Evolutionary conservation across 2,797 vertebrate species (phyloP).

Genomic region (Spizella passerina): DNA sequence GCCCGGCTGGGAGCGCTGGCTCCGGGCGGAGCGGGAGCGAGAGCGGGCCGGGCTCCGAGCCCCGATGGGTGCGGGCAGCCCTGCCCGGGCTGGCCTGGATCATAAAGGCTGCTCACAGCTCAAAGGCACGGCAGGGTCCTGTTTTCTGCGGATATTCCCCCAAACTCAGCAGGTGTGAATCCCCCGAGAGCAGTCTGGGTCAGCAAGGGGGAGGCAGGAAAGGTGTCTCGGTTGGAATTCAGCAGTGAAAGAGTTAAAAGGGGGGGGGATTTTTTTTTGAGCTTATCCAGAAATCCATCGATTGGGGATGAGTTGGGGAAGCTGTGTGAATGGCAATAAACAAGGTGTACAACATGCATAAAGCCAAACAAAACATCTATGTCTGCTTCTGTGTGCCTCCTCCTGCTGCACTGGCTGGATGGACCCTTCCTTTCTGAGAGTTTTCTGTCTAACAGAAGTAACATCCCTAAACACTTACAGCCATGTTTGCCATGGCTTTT

Average conservation of each 20-base stretch:
- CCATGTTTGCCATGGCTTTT: background rate
- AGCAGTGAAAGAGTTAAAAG: background rate
- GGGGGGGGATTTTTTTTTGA: background rate
- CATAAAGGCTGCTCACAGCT: background rate
- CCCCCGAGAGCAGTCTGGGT: background rate
- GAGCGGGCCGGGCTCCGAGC: background rate
- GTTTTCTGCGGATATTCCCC: background rate
- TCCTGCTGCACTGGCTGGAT: background rate
- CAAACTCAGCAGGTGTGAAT: background rate
- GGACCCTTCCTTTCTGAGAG: background rate
- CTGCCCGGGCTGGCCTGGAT: background rate
- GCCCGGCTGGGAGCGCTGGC: background rate
- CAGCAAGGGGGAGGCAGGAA: background rate
- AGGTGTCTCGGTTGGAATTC: background rate
- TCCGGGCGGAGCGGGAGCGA: background rate
- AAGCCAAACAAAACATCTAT: background rate
- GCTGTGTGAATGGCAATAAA: background rate
- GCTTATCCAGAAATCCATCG: background rate
- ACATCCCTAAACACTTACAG: background rate
- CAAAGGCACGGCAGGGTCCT: background rate
- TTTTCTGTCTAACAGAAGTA: background rate
- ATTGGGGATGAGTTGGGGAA: background rate
- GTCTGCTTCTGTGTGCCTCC: background rate
- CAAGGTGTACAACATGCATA: background rate
- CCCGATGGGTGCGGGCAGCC: background rate